Evolutionary conservation across 2,888 invertebrate genomes (phyloP).

Genomic region (Clusia tigrina): DNA sequence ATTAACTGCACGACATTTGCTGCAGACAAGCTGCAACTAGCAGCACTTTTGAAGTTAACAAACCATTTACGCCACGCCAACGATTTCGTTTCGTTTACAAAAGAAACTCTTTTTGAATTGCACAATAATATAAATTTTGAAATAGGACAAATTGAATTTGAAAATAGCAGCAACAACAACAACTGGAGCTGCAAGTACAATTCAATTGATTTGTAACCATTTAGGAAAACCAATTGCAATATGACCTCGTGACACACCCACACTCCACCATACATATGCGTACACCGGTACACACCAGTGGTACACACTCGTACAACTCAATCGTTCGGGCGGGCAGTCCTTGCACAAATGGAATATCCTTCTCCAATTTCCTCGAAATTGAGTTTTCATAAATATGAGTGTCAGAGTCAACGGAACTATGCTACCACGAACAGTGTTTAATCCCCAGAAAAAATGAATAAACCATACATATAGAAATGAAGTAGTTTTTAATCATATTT

Average conservation of each 20-base stretch:
- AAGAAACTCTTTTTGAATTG: neutral
- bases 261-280: neutral
- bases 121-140: neutral
- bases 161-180: conserved; percentile 14
- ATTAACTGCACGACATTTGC: conserved; percentile 6
- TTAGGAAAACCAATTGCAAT: conserved; percentile 23
- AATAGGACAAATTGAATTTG: conserved; percentile 11
- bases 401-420: too few species aligned
- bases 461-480: too few species aligned
- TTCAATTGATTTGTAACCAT: conserved; percentile 31
- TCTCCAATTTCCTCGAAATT: conserved; percentile 19
- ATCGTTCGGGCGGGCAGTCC: neutral
- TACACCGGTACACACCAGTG: neutral
- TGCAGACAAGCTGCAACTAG: neutral
- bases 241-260: conserved; percentile 11
- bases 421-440: too few species aligned
- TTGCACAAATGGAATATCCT: conserved; percentile 4
- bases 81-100: neutral
- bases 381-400: conserved; percentile 20
- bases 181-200: neutral
- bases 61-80: neutral
- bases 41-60: conserved; percentile 2
- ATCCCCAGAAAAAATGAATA: neutral
- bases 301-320: conserved; percentile 7
- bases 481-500: too few species aligned